Conservation (phyloP, 2,113 vertebrate species). For the Pseudorectes ferrugineus region DNA sequence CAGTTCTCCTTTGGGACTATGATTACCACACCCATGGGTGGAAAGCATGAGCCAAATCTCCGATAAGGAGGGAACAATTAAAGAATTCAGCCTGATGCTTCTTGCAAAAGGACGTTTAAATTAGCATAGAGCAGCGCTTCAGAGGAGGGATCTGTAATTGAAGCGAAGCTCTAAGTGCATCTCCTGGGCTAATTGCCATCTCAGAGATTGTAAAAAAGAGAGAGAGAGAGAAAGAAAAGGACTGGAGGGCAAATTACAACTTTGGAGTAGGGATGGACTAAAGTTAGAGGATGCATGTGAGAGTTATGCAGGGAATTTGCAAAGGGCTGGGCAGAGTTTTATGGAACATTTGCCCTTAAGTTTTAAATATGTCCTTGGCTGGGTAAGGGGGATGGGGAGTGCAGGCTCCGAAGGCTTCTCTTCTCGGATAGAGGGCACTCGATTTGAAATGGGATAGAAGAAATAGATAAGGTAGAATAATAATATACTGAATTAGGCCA, state of each 20-base stretch:
- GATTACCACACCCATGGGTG: conserved; percentile 37
- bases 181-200: conserved; percentile 52
- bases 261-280: conserved; percentile 18
- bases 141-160: conserved; percentile 42
- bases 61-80: conserved; percentile 32
- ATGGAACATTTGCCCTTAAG: conserved; percentile 65
- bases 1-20: background rate
- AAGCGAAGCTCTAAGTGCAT: conserved; percentile 37
- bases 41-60: conserved; percentile 12
- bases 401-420: background rate
- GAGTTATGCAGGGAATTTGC: conserved; percentile 60
- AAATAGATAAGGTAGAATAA: background rate
- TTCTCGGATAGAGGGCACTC: background rate
- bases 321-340: conserved; percentile 31
- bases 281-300: conserved; percentile 5
- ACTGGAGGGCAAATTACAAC: conserved; percentile 42
- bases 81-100: conserved; percentile 34
- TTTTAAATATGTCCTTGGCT: conserved; percentile 56
- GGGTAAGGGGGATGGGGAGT: background rate
- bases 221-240: background rate
- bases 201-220: conserved; percentile 16
- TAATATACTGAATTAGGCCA: background rate
- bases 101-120: conserved; percentile 5
- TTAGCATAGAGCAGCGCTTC: conserved; percentile 9
- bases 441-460: background rate